Percentiles rank a stretch among this genome's conserved stretches.
Conservation (phyloP, 2,113 vertebrate genomes). For the Pedetes capensis region DNA sequence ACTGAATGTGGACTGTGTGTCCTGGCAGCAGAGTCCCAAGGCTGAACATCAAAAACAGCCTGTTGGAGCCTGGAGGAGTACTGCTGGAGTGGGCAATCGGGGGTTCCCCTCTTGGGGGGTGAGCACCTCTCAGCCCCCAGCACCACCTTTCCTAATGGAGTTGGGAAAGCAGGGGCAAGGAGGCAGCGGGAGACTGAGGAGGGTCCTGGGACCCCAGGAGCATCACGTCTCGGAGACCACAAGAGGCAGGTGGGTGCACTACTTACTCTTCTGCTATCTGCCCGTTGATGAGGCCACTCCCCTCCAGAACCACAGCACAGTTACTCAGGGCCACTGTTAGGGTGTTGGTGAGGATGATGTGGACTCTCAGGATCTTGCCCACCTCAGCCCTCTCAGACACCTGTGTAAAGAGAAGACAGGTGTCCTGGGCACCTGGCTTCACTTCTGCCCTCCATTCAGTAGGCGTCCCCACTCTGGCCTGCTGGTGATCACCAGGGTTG, state of each 20-base stretch:
- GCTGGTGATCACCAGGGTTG: neutral
- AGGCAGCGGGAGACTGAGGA: neutral
- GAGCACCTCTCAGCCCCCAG: neutral
- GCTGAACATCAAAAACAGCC: conserved; percentile 47
- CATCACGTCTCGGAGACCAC: neutral
- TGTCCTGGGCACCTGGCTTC: neutral
- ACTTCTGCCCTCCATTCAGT: neutral
- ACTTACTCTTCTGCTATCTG: conserved; percentile 67
- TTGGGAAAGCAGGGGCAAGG: no score
- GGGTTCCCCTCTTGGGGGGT: neutral
- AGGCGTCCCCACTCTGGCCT: neutral
- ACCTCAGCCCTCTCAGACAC: conserved; percentile 57
- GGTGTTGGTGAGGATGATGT: conserved; percentile 66
- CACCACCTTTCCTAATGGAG: neutral
- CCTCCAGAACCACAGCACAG: conserved; percentile 66
- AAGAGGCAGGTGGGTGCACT: neutral
- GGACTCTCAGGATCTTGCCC: conserved; percentile 43
- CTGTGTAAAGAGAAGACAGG: conserved; percentile 35
- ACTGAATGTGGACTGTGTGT: conserved; percentile 24
- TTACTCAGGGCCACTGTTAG: conserved; percentile 45
- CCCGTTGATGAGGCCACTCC: conserved; percentile 69
- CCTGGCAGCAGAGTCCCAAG: conserved; percentile 66
- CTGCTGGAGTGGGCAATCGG: neutral
- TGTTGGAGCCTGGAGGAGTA: neutral
- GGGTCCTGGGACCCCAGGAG: neutral